phyloP scores from a whole-genome alignment of 2,888 invertebrate species.

The Cephus pulcher region DNA sequence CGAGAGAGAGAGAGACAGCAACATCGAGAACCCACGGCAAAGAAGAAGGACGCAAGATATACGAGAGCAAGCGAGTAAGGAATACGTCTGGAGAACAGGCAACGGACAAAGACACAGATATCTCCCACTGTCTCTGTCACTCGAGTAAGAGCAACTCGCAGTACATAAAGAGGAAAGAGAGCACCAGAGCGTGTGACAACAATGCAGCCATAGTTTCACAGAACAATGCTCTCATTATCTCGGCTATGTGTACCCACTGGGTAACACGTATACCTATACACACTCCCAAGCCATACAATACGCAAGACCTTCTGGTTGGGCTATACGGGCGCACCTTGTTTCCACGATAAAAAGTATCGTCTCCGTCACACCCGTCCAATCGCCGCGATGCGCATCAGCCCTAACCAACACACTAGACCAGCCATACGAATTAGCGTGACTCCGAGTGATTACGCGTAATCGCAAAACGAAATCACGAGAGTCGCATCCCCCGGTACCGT shows the following conservation, averaged over 20 bases:
- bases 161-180: constrained; percentile 27
- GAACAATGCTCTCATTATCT: constrained; percentile 64
- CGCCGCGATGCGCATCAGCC: background rate
- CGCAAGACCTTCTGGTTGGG: constrained; percentile 39
- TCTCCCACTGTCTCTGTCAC: background rate
- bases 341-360: constrained; percentile 39
- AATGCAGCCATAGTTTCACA: constrained; percentile 61
- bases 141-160: constrained; percentile 14
- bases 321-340: constrained; percentile 30
- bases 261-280: constrained; percentile 21
- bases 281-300: constrained; percentile 40
- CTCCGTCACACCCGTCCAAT: constrained; percentile 20
- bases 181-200: constrained; percentile 52
- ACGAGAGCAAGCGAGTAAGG: background rate
- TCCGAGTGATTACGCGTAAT: background rate
- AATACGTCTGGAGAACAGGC: background rate
- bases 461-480: no score
- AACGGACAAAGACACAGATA: background rate
- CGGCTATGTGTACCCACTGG: constrained; percentile 46
- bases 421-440: background rate
- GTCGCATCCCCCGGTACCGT: no score
- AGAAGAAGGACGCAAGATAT: background rate
- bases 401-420: background rate
- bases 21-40: background rate
- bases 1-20: background rate